Percentiles rank a stretch among this genome's conserved stretches.
Evolutionary conservation across 2,113 vertebrate species (phyloP).

Genomic region (Balaeniceps rex): DNA sequence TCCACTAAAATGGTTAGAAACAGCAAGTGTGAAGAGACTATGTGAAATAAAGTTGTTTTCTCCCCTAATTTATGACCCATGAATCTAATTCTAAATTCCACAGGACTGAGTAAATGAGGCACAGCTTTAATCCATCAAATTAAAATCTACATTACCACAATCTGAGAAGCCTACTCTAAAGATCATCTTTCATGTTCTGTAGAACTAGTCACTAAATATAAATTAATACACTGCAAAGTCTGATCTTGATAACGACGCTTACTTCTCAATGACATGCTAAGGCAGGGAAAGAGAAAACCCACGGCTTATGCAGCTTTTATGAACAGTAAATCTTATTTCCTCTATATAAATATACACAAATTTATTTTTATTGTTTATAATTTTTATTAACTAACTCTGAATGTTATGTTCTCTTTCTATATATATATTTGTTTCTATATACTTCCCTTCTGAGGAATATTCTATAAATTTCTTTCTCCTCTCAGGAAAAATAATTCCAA

Average conservation of each 20-base stretch:
- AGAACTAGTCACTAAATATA: background rate
- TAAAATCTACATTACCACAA: background rate
- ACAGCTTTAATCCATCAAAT: slow-evolving; percentile 27
- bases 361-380: background rate
- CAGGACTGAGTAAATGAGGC: slow-evolving; percentile 22
- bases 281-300: background rate
- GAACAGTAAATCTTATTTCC: background rate
- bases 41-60: slow-evolving; percentile 19
- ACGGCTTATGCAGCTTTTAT: background rate
- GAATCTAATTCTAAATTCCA: background rate
- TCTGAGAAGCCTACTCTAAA: background rate
- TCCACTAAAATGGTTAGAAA: background rate
- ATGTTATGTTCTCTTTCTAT: background rate
- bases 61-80: background rate
- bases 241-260: background rate
- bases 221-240: background rate
- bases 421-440: background rate
- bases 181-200: background rate
- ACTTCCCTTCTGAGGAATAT: background rate
- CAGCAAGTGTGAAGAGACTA: background rate
- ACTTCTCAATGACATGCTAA: background rate
- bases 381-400: background rate
- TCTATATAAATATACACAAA: background rate
- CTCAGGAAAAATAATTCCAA: background rate
- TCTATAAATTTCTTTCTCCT: background rate